Evolutionary conservation across 2,113 vertebrate genomes (phyloP).

Genomic region (Xiphophorus hellerii): DNA sequence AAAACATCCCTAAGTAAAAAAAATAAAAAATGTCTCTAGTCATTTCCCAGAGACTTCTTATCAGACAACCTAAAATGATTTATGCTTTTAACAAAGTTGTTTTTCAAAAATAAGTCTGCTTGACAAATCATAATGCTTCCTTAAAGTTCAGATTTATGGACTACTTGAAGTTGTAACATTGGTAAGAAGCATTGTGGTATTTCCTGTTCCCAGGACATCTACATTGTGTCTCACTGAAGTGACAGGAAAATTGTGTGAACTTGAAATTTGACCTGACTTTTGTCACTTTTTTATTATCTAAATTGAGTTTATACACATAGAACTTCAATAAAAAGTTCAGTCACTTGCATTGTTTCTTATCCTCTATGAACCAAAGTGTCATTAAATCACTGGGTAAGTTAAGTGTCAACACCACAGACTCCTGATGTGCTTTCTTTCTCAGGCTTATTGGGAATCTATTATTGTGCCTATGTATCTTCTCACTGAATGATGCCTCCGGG

Average conservation of each 20-base stretch:
- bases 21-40: background rate
- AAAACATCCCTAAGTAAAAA: background rate
- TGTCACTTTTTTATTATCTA: conserved; percentile 25
- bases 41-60: background rate
- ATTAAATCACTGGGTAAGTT: conserved; percentile 31
- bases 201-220: conserved; percentile 66
- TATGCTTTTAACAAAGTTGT: background rate
- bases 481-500: conserved; percentile 33
- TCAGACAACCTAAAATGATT: background rate
- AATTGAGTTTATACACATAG: conserved; percentile 13
- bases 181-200: conserved; percentile 38
- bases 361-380: conserved; percentile 26
- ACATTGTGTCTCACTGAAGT: conserved; percentile 38
- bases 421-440: conserved; percentile 32
- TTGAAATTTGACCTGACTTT: conserved; percentile 51
- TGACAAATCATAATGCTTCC: conserved; percentile 18
- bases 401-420: conserved; percentile 23
- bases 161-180: conserved; percentile 26
- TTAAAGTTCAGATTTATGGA: conserved; percentile 11
- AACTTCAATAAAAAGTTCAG: conserved; percentile 34
- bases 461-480: conserved; percentile 39
- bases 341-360: conserved; percentile 11
- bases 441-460: conserved; percentile 38
- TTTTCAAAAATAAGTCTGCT: conserved; percentile 5
- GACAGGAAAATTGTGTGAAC: conserved; percentile 60